Base-by-base conservation (phyloP, 1,140 invertebrate species). In the Uloborus diversus region DNA sequence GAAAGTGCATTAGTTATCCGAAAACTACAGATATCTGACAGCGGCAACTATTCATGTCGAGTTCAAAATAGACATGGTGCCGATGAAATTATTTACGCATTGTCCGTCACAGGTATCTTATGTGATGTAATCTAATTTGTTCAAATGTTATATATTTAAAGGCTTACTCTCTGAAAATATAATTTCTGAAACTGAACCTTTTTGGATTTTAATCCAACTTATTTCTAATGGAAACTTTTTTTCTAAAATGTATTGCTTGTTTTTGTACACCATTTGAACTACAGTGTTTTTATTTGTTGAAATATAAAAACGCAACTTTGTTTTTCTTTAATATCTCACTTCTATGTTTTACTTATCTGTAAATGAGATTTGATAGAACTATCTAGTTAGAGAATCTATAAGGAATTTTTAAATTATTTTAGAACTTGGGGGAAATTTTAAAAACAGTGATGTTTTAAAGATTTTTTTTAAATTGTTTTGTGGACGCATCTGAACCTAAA, bases 11-110 rank as follows among this genome's bases (percentile, higher is more conserved):
- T 84, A 13, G 23, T 66, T 7, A 80, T 84, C 9, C 59, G 76
- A 23, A 79, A 83, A 47, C 47, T 82, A 11, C 81, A 78, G 47
- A 49, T 69, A 11, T 70, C 82, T 14, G 80, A 84, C 37, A 56
- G 69, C n/a, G 81, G 79, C 3, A 84, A 84, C 65, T 84, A 82
- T 51, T 82, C 84, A 32, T 84, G 84, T 70, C 51, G 51, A 25
- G 81, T 84, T 51, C 70, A 81, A 28, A 84, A 84, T 71, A 33
- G 62, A 23, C 82, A 83, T 81, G 84, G 84, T n/a, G 32, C 49
- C 25, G 84, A 84, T 80, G 79, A 82, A 64, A 80, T 84, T 13
- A 79, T 62, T 35, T 84, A 84, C 62, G 47, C 61, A 13, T 56
- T 83, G 11, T 30, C 69, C 47, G 71, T 83, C 14, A 80, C 81